Conservation (phyloP, 37 sponge, comb jelly and placozoan species). For the Petrosia ficiformis region DNA sequence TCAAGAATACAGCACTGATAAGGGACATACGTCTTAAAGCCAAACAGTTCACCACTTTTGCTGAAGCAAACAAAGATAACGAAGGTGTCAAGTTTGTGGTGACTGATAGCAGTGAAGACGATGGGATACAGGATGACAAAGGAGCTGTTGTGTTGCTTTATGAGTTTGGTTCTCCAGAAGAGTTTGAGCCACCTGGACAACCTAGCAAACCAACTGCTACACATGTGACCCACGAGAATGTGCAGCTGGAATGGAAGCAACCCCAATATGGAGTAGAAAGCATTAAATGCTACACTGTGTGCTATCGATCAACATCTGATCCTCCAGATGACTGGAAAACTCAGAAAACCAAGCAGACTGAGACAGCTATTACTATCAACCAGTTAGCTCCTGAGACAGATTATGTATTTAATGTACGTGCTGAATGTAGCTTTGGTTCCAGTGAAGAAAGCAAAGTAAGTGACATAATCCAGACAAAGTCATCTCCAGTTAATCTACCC, state of each 20-base stretch:
- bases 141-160: background rate
- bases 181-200: constrained; percentile 5
- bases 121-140: background rate
- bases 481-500: background rate
- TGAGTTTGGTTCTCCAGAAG: background rate
- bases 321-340: constrained; percentile 8
- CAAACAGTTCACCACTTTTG: background rate
- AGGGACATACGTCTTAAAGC: background rate
- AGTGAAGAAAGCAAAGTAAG: constrained; percentile 6
- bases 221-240: background rate
- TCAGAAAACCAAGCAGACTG: background rate
- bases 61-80: background rate
- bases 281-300: background rate
- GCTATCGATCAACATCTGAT: background rate
- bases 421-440: constrained; percentile 12
- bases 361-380: background rate
- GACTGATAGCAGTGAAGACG: constrained; percentile 1
- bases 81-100: background rate
- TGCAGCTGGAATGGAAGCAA: background rate
- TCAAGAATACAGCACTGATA: background rate
- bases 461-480: background rate
- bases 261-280: constrained; percentile 7
- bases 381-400: background rate
- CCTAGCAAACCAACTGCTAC: constrained; percentile 14
- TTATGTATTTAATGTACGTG: constrained; percentile 11